These are phyloP conservation scores for Arnoldichthys spilopterus DNA, from an alignment of 2,797 vertebrate genomes.

Conservation along the genomic window DNA sequence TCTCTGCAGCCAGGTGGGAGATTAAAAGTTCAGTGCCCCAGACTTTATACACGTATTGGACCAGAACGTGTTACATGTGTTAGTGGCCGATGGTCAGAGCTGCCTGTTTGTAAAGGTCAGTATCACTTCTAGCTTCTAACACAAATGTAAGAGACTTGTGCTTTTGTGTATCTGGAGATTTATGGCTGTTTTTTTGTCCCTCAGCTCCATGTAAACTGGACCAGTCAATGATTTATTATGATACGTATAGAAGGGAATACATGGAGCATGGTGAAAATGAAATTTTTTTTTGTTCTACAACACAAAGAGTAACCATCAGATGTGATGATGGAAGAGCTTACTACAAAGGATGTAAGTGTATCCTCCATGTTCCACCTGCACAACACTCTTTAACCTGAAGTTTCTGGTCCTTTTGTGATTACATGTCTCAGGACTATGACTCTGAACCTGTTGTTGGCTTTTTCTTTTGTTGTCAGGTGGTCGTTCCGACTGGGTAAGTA, in stretches of 20 bases:
- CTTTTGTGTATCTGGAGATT: neutral
- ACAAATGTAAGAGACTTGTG: neutral
- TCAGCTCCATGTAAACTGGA: slow-evolving; percentile 32
- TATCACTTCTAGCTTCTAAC: neutral
- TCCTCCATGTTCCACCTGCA: neutral
- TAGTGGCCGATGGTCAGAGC: slow-evolving; percentile 37
- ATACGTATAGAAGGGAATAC: neutral
- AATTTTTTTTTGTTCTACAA: fast-evolving
- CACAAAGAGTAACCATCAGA: fast-evolving
- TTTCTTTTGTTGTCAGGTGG: slow-evolving; percentile 20
- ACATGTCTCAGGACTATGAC: neutral
- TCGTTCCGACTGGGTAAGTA: fast-evolving
- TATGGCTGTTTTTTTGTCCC: neutral
- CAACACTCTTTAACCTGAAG: neutral
- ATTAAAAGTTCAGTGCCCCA: slow-evolving; percentile 42
- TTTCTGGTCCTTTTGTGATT: neutral
- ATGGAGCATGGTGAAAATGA: neutral
- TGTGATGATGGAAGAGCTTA: neutral
- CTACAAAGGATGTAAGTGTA: slow-evolving; percentile 4
- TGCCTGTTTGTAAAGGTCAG: slow-evolving; percentile 56
- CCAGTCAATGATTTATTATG: fast-evolving
- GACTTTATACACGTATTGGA: slow-evolving; percentile 23
- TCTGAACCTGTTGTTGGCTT: neutral
- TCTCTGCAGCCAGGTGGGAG: fast-evolving
- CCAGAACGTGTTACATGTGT: slow-evolving; percentile 44